phyloP scores from a whole-genome alignment of 1,140 invertebrate species.

The Drosophila subobscura region DNA sequence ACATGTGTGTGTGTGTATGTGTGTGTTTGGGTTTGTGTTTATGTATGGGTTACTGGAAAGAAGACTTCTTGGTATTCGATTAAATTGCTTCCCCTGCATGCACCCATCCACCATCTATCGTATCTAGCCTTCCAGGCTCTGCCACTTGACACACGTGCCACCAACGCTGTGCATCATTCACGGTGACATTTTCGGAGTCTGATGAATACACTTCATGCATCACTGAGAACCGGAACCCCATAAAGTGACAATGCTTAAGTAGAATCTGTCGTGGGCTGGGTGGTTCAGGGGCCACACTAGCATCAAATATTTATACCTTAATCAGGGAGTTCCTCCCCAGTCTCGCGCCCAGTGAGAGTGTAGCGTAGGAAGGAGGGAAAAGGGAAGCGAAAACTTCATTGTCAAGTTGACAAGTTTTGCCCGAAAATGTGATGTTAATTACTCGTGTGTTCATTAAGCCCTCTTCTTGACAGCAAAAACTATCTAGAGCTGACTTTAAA shows the following conservation, averaged over 20 bases:
- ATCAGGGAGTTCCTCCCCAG: slow-evolving; percentile 41
- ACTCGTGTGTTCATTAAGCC: slow-evolving; percentile 47
- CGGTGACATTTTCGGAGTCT: slow-evolving; percentile 40
- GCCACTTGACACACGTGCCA: slow-evolving; percentile 18
- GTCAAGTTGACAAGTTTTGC: slow-evolving; percentile 69
- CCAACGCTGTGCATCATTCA: slow-evolving; percentile 24
- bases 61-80: slow-evolving; percentile 39
- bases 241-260: slow-evolving; percentile 72
- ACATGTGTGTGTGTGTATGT: not conserved
- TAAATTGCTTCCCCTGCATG: slow-evolving; percentile 29
- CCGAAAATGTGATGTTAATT: slow-evolving; percentile 71
- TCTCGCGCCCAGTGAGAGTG: slow-evolving; percentile 9
- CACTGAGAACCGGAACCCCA: slow-evolving; percentile 52
- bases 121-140: slow-evolving; percentile 2
- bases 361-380: not conserved
- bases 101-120: not conserved
- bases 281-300: slow-evolving; percentile 49
- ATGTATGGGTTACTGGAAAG: not conserved
- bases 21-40: slow-evolving; percentile 6
- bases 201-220: slow-evolving; percentile 60
- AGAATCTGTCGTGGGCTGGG: slow-evolving; percentile 28
- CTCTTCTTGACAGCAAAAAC: slow-evolving; percentile 7
- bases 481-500: slow-evolving; percentile 39
- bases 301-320: slow-evolving; percentile 77
- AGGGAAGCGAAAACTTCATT: slow-evolving; percentile 54